phyloP scores from a whole-genome alignment of 2,113 vertebrate species.

The Urocolius indicus region DNA sequence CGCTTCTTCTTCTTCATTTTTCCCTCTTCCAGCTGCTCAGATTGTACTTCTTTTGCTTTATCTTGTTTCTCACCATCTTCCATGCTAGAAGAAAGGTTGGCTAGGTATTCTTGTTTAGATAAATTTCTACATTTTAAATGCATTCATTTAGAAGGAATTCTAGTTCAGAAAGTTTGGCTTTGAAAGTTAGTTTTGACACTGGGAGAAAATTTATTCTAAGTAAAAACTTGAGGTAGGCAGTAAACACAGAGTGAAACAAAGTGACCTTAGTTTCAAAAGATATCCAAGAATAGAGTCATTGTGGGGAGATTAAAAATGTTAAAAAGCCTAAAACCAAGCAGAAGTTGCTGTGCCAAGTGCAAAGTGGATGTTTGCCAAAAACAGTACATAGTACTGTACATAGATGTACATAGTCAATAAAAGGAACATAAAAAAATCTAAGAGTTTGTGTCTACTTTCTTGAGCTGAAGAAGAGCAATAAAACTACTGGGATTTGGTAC shows the following conservation, averaged over 20 bases:
- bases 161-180: not conserved
- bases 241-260: not conserved
- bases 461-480: not conserved
- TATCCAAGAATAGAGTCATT: not conserved
- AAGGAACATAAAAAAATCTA: not conserved
- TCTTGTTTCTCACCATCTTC: conserved; percentile 95
- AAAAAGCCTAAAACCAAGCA: not conserved
- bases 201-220: not conserved
- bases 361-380: not conserved
- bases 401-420: too few relatives aligned
- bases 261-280: not conserved
- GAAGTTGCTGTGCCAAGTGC: not conserved
- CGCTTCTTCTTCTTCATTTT: conserved; percentile 85
- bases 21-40: conserved; percentile 70
- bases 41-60: conserved; percentile 80
- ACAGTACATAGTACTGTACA: too few relatives aligned
- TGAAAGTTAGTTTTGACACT: not conserved
- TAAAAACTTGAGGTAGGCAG: not conserved
- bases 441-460: not conserved
- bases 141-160: not conserved
- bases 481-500: not conserved
- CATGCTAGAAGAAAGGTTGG: conserved; percentile 74
- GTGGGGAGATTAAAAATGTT: not conserved
- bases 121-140: not conserved
- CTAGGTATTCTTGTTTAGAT: not conserved